Evolutionary conservation across 2,888 invertebrate species (phyloP), one percentile per base, ranked within the genome.

Genomic region (Andrena haemorrhoa): DNA sequence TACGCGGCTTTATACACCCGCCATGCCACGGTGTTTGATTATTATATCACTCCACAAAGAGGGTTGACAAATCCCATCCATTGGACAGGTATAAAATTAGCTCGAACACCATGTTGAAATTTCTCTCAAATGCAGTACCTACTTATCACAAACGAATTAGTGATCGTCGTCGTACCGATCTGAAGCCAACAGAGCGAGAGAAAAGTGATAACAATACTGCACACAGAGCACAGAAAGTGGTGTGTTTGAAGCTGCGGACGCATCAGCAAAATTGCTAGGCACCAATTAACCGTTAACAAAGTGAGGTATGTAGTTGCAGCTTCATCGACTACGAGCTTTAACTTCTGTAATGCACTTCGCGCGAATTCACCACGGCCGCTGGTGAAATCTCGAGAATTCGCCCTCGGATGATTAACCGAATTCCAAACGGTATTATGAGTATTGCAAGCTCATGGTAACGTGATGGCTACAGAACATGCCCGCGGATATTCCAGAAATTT

Each of bases 331-430:
- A 33, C 23, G 4, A 6, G 41, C 75, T 84, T 41, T 66, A 75
- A 84, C 75, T 84, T 70, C 70, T 61, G 29, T 60, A 68, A 70
- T 60, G 23, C 47, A 16, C 33, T 66, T 58, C 51, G 5, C 31
- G 5, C 23, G 49, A 53, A 33, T 20, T 68, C 26, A 31, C 3
- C 26, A 7, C 5, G 23, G 10, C 23, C 7, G 16, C 16, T 26
- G 65, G 41, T 31, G 16, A 68, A 76, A 82, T 76, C 61, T 64
- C 16, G 10, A 60, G 61, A 69, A 83, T 85, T 82, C 31, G 5
- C 10, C 10, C 35, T 4, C 2, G 10, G 51, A 73, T 81, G 81
- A 79, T 82, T 72, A 76, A 68, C 49, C 35, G 61, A 74, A 85
- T 83, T 83, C 61, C 76, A 10, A 68, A 56, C 64, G 53, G 58